Base-by-base conservation (phyloP, 1,140 invertebrate genomes). In the Coenobita brevimanus region DNA sequence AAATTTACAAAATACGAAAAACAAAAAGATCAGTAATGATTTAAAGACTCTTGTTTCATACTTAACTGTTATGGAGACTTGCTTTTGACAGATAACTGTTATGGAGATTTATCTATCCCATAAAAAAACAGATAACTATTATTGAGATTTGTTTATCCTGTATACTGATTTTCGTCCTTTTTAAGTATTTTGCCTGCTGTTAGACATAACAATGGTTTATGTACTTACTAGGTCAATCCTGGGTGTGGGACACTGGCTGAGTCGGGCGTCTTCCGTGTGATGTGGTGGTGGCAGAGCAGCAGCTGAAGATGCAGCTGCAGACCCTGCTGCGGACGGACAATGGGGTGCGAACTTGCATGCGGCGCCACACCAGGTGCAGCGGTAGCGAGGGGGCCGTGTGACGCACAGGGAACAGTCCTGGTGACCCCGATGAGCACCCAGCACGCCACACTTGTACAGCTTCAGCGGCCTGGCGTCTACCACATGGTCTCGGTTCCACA, bases 371-470 rank as follows among this genome's bases (percentile, higher is more conserved):
- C 98, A 99, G 33, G 96, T 96, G 91, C 98, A 99, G 78, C 97
- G 95, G 92, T 97, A 99, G 91, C 97, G 96, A 8, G 95, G 93
- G 69, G 92, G 92, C 46, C 97, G 94, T 0, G 97, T 98, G 27
- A 98, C 96, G 92, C 98, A 99, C 33, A 98, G 93, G 21, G 97
- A 98, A 93, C 98, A 99, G 92, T 99, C 98, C 3, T 97, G 96
- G 92, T 97, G 96, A 91, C 97, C 96, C 64, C 96, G 94, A 92
- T 98, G 97, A 3, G 97, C 97, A 17, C 97, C 98, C 82, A 99
- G 93, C 79, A 98, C 96, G 92, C 97, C 96, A 93, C 98, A 99
- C 93, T 99, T 99, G 92, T 98, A 99, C 43, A 99, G 93, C 30
- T 96, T 97, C 67, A 99, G 96, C 91, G 95, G 96, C 27, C 97